Evolutionary conservation across 2,888 invertebrate genomes (phyloP), one percentile per base, ranked within the genome.

Genomic region (Parascotia fuliginaria): DNA sequence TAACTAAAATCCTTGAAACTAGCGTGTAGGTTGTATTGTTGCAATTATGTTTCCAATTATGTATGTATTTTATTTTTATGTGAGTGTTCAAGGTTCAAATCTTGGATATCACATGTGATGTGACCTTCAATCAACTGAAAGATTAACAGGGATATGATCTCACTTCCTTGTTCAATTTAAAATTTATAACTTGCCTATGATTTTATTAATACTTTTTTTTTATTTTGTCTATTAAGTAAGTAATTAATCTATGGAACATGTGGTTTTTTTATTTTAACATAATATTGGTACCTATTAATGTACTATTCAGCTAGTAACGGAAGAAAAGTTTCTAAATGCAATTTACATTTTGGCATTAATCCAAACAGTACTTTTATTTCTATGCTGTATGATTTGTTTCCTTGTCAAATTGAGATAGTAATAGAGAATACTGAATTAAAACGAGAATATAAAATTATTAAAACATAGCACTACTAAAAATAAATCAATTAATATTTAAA

Each of bases 401-500:
- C 27, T 22, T 24, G 19, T 12, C 11, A 16, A 16, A 36, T 36
- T 33, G 33, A 13, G 14, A 33, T 33, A 33, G 14, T n/a, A 33
- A 33, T 33, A 33, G 33, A 15, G 1, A n/a, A 15, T 33, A 33
- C 9, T 29, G 11, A 33, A 33, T 33, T 9, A 33, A n/a, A 33
- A 15, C 3, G 1, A 33, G 9, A 9, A 7, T 24, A 24, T 1
- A 24, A 15, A 27, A 11, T 3, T 9, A 12, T 3, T 39, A 16
- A 13, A 16, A 7, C 16, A 16, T 9, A 9, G 14, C 11, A 48
- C 19, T 34, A 60, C 42, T 55, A 55, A 36, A 47, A 43, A 65
- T 69, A 65, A 52, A 55, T 32, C 12, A 7, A 60, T 65, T 59
- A 66, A 5, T 13, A 74, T 64, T 70, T 68, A 79, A 60, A 81